Base-by-base conservation (phyloP, 2,888 invertebrate species). In the Cerastoderma edule region DNA sequence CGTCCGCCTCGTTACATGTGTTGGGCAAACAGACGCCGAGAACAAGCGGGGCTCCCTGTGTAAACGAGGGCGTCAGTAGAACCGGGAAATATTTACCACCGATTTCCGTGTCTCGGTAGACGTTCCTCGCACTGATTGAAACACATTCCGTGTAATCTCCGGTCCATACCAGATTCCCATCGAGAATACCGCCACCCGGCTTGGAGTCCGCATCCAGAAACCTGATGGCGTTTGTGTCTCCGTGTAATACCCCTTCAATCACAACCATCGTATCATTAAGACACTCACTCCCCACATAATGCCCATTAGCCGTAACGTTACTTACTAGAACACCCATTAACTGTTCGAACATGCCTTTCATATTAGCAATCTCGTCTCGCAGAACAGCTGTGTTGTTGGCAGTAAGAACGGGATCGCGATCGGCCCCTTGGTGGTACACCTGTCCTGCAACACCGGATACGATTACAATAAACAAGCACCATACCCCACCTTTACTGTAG, bases 11-110 rank as follows among this genome's bases (percentile, higher is more conserved):
- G 46, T 53, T 39, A 66, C 78, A 79, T 13, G 75, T 72, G 22
- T 75, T 63, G 16, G 78, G 78, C 28, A 79, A 57, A 60, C 78
- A 79, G 3, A 72, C 57, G 13, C 78, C 78, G 10, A 79, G n/a
- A n/a, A n/a, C n/a, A n/a, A n/a, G n/a, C n/a, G 33, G 50, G 0
- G 60, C 10, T 13, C 5, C n/a, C 6, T 48, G 33, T 5, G 22
- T 10, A 5, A 30, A 19, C 6, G 33, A 35, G 4, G 33, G 48
- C 19, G 19, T 48, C 6, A 70, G 46, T 27, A 13, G 2, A 27
- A 56, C 78, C 0, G 78, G 22, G 44, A 65, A 75, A 53, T 78
- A 78, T 50, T 69, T 68, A 2, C 79, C 79, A 4, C 50, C 50
- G 33, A 79, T 68, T 8, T 33, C 35, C 13, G 48, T 53, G 6